phyloP scores from a whole-genome alignment of 2,113 vertebrate species.

The Centropus bengalensis region DNA sequence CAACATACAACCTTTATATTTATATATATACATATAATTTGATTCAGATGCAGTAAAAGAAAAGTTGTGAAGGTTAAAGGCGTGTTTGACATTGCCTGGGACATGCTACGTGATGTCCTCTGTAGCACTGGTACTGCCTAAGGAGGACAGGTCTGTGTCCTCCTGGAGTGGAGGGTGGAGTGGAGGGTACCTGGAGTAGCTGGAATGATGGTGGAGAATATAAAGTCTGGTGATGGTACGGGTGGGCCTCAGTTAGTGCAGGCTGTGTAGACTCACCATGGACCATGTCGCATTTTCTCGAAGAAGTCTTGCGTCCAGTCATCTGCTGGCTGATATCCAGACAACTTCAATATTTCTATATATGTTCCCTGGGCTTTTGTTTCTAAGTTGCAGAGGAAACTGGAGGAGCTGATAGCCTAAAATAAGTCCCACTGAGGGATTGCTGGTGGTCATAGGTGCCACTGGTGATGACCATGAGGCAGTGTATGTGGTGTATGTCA shows the following conservation, averaged over 20 bases:
- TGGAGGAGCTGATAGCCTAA: not conserved
- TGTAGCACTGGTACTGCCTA: not conserved
- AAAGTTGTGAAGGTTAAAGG: not conserved
- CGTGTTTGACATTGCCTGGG: not conserved
- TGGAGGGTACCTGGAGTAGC: not conserved
- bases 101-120: not conserved
- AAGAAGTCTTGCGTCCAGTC: not conserved
- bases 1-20: not conserved
- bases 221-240: not conserved
- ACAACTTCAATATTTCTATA: not conserved
- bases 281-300: not conserved
- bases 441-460: not conserved
- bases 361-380: not conserved
- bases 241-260: not conserved
- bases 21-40: not conserved
- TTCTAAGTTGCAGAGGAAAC: not conserved
- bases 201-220: not conserved
- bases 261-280: not conserved
- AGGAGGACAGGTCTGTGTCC: too few species aligned
- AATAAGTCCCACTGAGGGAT: not conserved
- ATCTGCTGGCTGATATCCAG: not conserved
- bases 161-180: too few species aligned
- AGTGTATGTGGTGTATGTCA: accelerated
- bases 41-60: not conserved
- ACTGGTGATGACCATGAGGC: not conserved